phyloP scores from a whole-genome alignment of 2,797 vertebrate genomes.

The Rhinatrema bivittatum region DNA sequence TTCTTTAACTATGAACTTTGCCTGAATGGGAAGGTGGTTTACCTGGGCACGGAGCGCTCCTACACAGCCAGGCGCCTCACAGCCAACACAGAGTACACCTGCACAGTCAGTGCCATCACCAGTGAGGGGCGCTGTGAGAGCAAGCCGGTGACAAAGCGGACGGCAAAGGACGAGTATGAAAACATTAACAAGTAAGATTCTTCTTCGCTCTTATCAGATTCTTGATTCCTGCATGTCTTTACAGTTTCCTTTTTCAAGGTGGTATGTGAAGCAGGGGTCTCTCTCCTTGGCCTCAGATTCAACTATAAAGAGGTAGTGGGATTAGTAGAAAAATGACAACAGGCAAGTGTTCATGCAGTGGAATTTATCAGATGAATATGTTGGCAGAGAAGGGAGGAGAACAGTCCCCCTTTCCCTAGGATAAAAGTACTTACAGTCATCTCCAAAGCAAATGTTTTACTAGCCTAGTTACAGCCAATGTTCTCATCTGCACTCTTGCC shows the following conservation, averaged over 20 bases:
- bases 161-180: constrained; percentile 24
- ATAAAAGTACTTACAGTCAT: too few relatives aligned
- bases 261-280: background rate
- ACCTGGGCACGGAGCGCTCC: constrained; percentile 29
- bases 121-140: constrained; percentile 39
- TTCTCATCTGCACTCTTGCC: too few relatives aligned
- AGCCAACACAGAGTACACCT: constrained; percentile 34
- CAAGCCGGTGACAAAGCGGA: constrained; percentile 34
- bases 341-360: too few relatives aligned
- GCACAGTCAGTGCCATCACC: constrained; percentile 37
- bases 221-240: background rate
- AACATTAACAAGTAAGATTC: constrained; percentile 24
- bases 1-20: constrained; percentile 44
- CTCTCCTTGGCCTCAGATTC: too few relatives aligned
- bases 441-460: too few relatives aligned
- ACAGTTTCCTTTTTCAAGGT: rapidly evolving
- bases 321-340: too few relatives aligned
- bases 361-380: too few relatives aligned
- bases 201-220: background rate
- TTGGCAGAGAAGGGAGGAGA: too few relatives aligned
- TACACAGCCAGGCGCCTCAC: constrained; percentile 25
- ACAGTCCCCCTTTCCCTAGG: too few relatives aligned
- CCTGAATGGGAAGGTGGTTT: constrained; percentile 33
- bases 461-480: too few relatives aligned
- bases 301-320: too few relatives aligned